A percentile compares a stretch with the other conserved stretches of the same genome.
phyloP scores from a whole-genome alignment of 2,113 vertebrate genomes.

The Paradoxurus hermaphroditus region DNA sequence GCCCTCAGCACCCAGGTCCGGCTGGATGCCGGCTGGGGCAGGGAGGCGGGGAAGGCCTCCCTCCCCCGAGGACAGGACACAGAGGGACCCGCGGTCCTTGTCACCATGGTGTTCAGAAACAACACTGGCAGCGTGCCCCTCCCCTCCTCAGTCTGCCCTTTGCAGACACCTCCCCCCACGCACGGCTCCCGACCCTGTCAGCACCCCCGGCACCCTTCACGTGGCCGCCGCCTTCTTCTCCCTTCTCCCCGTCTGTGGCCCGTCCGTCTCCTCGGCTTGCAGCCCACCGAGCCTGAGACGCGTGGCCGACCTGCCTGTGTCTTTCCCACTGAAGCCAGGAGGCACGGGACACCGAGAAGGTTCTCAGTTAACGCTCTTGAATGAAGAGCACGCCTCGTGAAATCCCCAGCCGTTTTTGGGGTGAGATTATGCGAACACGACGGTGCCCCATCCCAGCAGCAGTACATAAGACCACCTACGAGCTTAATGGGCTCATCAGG shows the following conservation, averaged over 20 bases:
- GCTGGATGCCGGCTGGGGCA: fast-evolving
- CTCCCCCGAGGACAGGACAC: background rate
- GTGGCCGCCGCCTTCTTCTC: too few relatives aligned
- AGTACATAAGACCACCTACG: background rate
- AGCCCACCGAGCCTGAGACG: background rate
- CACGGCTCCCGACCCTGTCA: background rate
- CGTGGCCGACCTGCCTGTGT: background rate
- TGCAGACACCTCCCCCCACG: background rate
- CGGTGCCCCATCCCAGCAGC: too few relatives aligned
- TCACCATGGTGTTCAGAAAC: background rate
- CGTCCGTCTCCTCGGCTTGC: too few relatives aligned
- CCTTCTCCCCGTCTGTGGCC: background rate
- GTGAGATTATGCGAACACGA: too few relatives aligned
- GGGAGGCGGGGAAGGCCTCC: fast-evolving
- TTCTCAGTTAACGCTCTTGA: background rate
- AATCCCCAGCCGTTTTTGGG: too few relatives aligned
- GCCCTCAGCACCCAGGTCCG: background rate
- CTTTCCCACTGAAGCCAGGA: background rate
- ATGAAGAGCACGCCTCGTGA: background rate
- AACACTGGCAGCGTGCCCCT: background rate
- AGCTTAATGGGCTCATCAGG: background rate
- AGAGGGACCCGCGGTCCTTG: background rate
- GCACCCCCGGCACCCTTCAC: too few relatives aligned
- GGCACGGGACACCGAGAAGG: fast-evolving
- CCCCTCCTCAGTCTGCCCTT: background rate